These are phyloP conservation scores for Oryzias celebensis DNA, from an alignment of 2,113 vertebrate species.

Conservation along the genomic window DNA sequence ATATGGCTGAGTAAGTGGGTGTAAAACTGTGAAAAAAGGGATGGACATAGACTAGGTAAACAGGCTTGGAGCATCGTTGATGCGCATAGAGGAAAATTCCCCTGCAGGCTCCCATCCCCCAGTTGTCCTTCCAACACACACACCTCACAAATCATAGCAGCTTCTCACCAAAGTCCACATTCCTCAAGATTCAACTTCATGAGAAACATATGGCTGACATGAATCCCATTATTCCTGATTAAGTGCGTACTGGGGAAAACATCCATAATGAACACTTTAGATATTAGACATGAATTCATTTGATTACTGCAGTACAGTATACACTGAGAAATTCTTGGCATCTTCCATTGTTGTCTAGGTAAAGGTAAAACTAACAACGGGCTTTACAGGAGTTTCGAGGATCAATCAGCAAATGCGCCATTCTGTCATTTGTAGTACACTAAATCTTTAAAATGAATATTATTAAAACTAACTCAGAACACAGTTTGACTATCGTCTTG, in stretches of 20 bases:
- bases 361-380: conserved; percentile 28
- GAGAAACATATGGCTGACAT: conserved; percentile 75
- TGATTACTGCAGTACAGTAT: conserved; percentile 9
- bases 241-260: conserved; percentile 60
- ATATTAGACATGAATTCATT: conserved; percentile 47
- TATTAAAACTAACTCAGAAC: too few species aligned
- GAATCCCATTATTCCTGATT: conserved; percentile 75
- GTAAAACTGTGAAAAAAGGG: conserved; percentile 43
- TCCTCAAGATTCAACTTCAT: conserved; percentile 77
- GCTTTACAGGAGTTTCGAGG: conserved; percentile 8
- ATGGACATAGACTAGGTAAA: conserved; percentile 55
- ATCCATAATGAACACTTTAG: conserved; percentile 64
- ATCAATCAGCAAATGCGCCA: background rate
- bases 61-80: conserved; percentile 52
- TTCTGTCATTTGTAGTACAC: background rate
- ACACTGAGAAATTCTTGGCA: conserved; percentile 20
- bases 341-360: conserved; percentile 17
- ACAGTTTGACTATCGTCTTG: too few species aligned
- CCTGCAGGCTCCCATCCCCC: conserved; percentile 53
- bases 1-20: conserved; percentile 48
- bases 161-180: conserved; percentile 75
- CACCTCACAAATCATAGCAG: conserved; percentile 77
- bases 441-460: too few species aligned
- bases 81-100: conserved; percentile 48
- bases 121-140: conserved; percentile 66